Evolutionary conservation across 1,140 invertebrate species (phyloP).

Genomic region (Dreissena polymorpha): DNA sequence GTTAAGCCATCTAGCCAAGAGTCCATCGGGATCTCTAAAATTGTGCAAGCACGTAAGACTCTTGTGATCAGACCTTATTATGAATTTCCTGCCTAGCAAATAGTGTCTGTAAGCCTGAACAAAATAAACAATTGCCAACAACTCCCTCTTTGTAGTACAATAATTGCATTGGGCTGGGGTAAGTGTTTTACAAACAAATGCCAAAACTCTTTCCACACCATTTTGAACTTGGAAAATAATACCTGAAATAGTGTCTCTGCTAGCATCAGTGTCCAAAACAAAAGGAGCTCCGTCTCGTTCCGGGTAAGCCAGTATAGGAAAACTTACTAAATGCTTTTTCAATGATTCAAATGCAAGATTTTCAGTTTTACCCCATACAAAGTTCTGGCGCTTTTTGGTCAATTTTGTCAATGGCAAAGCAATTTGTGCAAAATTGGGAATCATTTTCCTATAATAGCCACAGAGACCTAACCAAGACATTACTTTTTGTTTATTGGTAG

Average conservation of each 20-base stretch:
- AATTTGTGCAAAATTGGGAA: conserved; percentile 44
- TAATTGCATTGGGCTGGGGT: conserved; percentile 31
- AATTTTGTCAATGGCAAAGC: conserved; percentile 13
- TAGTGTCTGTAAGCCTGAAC: conserved; percentile 29
- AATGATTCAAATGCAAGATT: conserved; percentile 12
- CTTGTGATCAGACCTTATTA: conserved; percentile 34
- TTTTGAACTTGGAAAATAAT: conserved; percentile 43
- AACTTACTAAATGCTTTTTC: conserved; percentile 11
- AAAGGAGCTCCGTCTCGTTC: conserved; percentile 8
- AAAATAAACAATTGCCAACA: conserved; percentile 32
- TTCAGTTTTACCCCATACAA: conserved; percentile 24
- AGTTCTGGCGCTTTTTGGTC: conserved; percentile 32
- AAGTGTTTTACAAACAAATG: conserved; percentile 25
- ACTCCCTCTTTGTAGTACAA: conserved; percentile 28
- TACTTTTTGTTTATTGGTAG: conserved; percentile 73
- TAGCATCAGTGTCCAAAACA: conserved; percentile 31
- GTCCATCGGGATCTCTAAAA: conserved; percentile 52
- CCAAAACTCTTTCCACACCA: conserved; percentile 24
- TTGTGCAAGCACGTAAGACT: conserved; percentile 31
- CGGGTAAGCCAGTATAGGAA: conserved; percentile 20
- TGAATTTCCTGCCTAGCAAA: conserved; percentile 21
- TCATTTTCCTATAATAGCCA: conserved; percentile 52
- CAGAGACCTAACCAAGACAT: conserved; percentile 50
- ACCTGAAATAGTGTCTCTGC: conserved; percentile 13
- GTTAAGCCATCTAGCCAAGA: conserved; percentile 54